phyloP scores from a whole-genome alignment of 2,113 vertebrate genomes.

The Microtus richardsoni region DNA sequence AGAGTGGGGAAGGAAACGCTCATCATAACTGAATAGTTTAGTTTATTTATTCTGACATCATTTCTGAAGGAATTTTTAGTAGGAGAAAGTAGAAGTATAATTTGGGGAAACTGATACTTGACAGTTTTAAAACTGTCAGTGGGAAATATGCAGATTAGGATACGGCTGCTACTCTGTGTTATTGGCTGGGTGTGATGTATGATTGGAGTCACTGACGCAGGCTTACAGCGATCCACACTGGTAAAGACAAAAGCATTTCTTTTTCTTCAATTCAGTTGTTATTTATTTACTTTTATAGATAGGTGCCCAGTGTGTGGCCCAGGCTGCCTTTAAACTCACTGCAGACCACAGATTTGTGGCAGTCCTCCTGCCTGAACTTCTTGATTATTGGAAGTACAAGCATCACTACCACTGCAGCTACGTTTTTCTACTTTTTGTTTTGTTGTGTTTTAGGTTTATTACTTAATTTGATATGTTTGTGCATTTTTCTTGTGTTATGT shows the following conservation, averaged over 20 bases:
- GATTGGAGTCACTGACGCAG: not conserved
- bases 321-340: not conserved
- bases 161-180: not conserved
- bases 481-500: not conserved
- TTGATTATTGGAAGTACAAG: not conserved
- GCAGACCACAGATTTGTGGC: not conserved
- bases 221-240: not conserved
- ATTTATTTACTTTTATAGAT: not conserved
- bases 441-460: not conserved
- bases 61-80: conserved; percentile 58
- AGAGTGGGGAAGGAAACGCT: not conserved
- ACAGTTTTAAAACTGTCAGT: not conserved
- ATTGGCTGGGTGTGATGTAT: not conserved
- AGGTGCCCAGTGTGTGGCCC: not conserved
- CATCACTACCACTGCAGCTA: not conserved
- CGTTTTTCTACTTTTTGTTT: not conserved
- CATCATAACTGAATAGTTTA: conserved; percentile 51
- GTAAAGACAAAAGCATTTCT: conserved; percentile 31
- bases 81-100: conserved; percentile 50
- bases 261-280: not conserved
- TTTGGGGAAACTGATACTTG: conserved; percentile 1
- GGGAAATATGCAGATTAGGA: conserved; percentile 18
- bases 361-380: not conserved
- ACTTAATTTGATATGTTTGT: not conserved
- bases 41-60: conserved; percentile 32